Percentiles rank a stretch among this genome's conserved stretches.
Conservation (phyloP, 2,888 invertebrate species). For the Zelleria hepariella region DNA sequence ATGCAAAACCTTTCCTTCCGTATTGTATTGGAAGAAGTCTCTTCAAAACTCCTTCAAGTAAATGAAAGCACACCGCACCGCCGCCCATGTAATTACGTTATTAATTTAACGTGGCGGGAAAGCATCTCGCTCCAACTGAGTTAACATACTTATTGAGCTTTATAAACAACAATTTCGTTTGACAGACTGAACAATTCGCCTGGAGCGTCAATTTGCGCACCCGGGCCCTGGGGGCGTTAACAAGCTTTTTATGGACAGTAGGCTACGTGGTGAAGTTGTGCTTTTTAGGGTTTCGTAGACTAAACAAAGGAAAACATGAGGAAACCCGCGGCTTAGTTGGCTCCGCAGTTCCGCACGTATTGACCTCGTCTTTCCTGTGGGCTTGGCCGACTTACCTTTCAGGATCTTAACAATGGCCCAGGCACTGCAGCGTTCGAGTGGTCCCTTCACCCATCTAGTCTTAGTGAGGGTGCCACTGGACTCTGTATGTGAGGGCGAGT, state of each 20-base stretch:
- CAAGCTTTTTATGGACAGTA: background rate
- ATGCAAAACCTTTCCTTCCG: no score
- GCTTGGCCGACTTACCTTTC: no score
- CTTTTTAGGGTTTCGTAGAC: background rate
- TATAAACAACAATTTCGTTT: conserved; percentile 5
- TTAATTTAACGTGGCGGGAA: background rate
- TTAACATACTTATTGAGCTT: background rate
- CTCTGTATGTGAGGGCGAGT: no score
- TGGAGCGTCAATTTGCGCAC: background rate
- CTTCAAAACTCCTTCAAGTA: background rate
- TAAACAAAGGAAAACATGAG: no score
- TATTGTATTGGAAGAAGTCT: no score
- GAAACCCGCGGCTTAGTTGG: no score
- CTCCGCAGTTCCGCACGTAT: no score
- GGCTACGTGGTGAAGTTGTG: background rate
- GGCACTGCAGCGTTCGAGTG: no score
- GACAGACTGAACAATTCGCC: background rate
- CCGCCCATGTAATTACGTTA: background rate
- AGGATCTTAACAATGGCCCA: no score
- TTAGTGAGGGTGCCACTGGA: no score
- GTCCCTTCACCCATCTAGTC: no score
- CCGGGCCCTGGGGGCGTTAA: background rate
- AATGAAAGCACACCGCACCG: background rate
- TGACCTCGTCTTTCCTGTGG: no score
- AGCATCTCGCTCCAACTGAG: background rate